Conservation (phyloP, 2,113 vertebrate genomes). For the Ochotona princeps region DNA sequence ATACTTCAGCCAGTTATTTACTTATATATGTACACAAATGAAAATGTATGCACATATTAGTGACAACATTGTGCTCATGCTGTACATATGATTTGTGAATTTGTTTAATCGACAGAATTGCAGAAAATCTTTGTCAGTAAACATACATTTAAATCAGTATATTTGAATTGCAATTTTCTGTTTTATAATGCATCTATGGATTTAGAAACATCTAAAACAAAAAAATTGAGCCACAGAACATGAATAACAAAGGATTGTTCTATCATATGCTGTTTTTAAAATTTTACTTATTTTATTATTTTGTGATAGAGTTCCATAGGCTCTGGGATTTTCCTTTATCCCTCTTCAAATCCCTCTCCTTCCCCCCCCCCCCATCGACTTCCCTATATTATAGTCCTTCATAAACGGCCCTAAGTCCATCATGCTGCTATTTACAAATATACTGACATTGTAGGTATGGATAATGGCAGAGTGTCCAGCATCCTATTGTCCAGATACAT, state of each 20-base stretch:
- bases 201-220: not conserved
- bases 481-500: no score
- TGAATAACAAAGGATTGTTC: not conserved
- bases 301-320: no score
- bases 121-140: not conserved
- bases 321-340: no score
- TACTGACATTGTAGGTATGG: no score
- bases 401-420: no score
- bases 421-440: no score
- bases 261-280: not conserved
- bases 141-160: not conserved
- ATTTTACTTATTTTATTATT: no score
- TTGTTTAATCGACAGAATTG: not conserved
- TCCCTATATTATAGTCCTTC: no score
- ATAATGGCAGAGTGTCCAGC: no score
- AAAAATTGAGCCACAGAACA: not conserved
- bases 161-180: not conserved
- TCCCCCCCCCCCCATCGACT: no score
- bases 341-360: no score
- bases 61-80: not conserved
- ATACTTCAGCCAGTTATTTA: not conserved
- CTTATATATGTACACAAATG: not conserved
- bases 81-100: conserved; percentile 17
- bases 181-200: not conserved
- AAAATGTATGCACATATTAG: not conserved